Evolutionary conservation across 2,888 invertebrate genomes (phyloP).

Genomic region (Drosophila engyochracea): DNA sequence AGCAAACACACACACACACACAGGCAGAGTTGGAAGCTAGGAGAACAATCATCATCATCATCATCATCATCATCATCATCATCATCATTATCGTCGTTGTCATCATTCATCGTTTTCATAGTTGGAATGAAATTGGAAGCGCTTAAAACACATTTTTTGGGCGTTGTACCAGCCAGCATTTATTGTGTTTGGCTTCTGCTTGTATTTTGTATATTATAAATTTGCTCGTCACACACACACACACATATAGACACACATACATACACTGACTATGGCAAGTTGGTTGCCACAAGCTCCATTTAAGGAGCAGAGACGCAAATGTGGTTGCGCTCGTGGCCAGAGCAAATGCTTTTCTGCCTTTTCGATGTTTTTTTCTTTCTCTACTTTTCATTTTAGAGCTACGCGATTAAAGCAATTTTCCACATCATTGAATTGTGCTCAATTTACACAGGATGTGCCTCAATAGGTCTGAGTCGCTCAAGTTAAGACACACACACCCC

Average conservation of each 20-base stretch:
- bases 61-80: constrained; percentile 11
- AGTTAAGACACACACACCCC: background rate
- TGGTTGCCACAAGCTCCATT: constrained; percentile 24
- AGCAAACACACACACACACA: constrained; percentile 4
- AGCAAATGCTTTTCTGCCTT: constrained; percentile 1
- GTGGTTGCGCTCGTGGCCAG: constrained; percentile 3
- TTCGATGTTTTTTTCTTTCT: background rate
- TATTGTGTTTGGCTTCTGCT: constrained; percentile 17
- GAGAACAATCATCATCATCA: constrained; percentile 7
- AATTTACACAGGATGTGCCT: constrained; percentile 65
- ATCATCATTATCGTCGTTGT: constrained; percentile 10
- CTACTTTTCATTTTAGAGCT: background rate
- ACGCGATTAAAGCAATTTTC: constrained; percentile 71
- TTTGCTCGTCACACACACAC: constrained; percentile 9
- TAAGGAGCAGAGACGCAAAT: background rate
- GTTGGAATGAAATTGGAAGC: constrained; percentile 26
- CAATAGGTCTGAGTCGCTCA: constrained; percentile 53
- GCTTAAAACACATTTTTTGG: constrained; percentile 44
- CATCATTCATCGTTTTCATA: constrained; percentile 22
- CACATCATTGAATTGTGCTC: constrained; percentile 72
- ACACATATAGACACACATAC: constrained; percentile 2
- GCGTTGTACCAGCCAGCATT: constrained; percentile 35
- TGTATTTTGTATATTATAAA: constrained; percentile 19
- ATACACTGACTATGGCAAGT: constrained; percentile 9
- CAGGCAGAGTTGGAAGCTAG: background rate